A percentile compares a stretch with the other conserved stretches of the same genome.
These are phyloP conservation scores for Petrophora chlorosata DNA, from an alignment of 2,888 invertebrate species.

Conservation along the genomic window DNA sequence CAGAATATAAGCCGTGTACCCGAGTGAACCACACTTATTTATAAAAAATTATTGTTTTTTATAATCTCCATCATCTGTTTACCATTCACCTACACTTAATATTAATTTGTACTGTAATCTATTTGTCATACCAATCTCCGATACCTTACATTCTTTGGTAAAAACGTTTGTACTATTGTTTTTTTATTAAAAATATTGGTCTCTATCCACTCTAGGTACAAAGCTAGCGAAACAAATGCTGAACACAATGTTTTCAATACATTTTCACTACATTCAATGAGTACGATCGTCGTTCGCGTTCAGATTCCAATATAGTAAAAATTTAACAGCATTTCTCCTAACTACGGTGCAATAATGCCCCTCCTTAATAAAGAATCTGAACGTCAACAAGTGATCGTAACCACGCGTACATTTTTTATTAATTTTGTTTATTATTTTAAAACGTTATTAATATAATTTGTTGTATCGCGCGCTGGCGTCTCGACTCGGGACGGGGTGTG, in stretches of 20 bases:
- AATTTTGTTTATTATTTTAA: constrained; percentile 80
- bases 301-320: constrained; percentile 63
- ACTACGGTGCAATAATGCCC: constrained; percentile 63
- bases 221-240: constrained; percentile 64
- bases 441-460: constrained; percentile 83
- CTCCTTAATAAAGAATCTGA: constrained; percentile 54
- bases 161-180: constrained; percentile 71
- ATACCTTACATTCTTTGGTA: constrained; percentile 62
- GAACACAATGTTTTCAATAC: constrained; percentile 72
- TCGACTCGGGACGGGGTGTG: constrained; percentile 54
- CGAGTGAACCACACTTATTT: constrained; percentile 56
- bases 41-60: constrained; percentile 46
- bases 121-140: constrained; percentile 70
- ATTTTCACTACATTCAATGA: constrained; percentile 76
- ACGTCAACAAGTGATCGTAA: constrained; percentile 51
- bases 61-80: constrained; percentile 54
- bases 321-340: constrained; percentile 59
- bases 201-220: constrained; percentile 67
- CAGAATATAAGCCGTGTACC: constrained; percentile 71
- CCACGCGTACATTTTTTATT: constrained; percentile 79
- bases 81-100: constrained; percentile 67
- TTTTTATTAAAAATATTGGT: constrained; percentile 34
- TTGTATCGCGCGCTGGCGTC: constrained; percentile 69
- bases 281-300: constrained; percentile 46
- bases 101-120: constrained; percentile 79